These are phyloP conservation scores for Zaprionus obscuricornis DNA, from an alignment of 2,888 invertebrate genomes.

Conservation along the genomic window DNA sequence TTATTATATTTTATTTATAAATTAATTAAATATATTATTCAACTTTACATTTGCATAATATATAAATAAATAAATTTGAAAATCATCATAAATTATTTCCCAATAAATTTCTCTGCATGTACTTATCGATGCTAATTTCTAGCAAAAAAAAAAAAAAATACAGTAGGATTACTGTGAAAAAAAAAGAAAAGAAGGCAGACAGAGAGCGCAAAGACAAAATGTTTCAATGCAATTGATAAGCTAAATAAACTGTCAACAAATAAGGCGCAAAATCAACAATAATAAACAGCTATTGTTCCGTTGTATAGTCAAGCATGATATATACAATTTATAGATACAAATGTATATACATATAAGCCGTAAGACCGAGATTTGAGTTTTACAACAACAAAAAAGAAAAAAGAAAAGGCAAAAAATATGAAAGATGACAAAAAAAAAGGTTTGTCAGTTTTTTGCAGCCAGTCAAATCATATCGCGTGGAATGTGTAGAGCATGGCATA, in stretches of 20 bases:
- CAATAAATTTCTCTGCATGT: slow-evolving; percentile 39
- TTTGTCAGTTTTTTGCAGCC: slow-evolving; percentile 45
- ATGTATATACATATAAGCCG: background rate
- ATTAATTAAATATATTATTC: too few species aligned
- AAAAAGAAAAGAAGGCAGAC: background rate
- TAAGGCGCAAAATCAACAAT: slow-evolving; percentile 76
- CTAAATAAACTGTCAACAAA: slow-evolving; percentile 80
- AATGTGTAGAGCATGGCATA: slow-evolving; percentile 81
- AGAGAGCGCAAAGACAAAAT: slow-evolving; percentile 47
- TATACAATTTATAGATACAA: background rate
- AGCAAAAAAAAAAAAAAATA: slow-evolving; percentile 19
- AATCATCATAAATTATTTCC: too few species aligned
- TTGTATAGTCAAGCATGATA: slow-evolving; percentile 17
- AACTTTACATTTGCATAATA: background rate
- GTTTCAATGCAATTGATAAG: slow-evolving; percentile 68
- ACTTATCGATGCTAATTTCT: slow-evolving; percentile 40
- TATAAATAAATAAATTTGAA: too few species aligned
- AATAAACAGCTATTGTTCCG: slow-evolving; percentile 70
- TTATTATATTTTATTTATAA: too few species aligned
- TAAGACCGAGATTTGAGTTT: slow-evolving; percentile 3
- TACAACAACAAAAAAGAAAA: slow-evolving; percentile 1
- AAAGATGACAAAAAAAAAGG: slow-evolving; percentile 27
- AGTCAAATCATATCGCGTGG: slow-evolving; percentile 71
- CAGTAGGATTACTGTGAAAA: slow-evolving; percentile 44
- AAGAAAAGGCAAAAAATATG: slow-evolving; percentile 4